Base-by-base conservation (phyloP, 2,113 vertebrate genomes). In the Carettochelys insculpta region DNA sequence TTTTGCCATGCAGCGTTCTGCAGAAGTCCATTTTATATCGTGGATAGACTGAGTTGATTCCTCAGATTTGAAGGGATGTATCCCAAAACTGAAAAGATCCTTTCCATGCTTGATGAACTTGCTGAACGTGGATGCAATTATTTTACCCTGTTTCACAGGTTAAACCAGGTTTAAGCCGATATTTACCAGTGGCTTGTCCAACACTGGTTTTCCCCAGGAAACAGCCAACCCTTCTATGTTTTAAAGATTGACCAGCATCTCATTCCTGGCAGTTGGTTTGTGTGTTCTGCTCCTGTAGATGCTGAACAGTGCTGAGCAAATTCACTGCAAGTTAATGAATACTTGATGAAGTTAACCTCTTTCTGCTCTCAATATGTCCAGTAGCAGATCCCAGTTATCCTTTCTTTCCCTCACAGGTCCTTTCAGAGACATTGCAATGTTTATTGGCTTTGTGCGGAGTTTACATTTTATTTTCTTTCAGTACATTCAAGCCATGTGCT, bases 241-340 rank as follows among this genome's bases (percentile, higher is more conserved):
- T 41, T 71, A 71, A 41, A 11, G 65, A 41, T 71, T 71, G 20
- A n/a, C n/a, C 20, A 22, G 11, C 65, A 71, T 24, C 65, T 24
- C 10, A 22, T 10, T 71, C 65, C n/a, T 41, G 38, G 65, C 20
- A 38, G 20, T 71, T 20, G 24, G 65, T 24, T 71, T 8, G 24
- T 20, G 19, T n/a, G 1, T 56, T 45, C 27, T 3, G 6, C 79
- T 76, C 17, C 82, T 4, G 8, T 45, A 3, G 0, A 24, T 38
- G 47, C 12, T 31, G 16, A 19, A 11, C n/a, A 2, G n/a, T 1
- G 3, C 3, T 3, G 11, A 7, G 51, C 9, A 51, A 80, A 11
- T 53, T 58, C 51, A 4, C 2, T 11, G 86, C 31, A 0, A n/a
- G 27, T 24, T 65, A 4, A 27, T 89, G 71, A 22, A 1, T 68